These are phyloP conservation scores for Caenorhabditis uteleia DNA, from an alignment of 2,888 invertebrate genomes.

Conservation along the genomic window DNA sequence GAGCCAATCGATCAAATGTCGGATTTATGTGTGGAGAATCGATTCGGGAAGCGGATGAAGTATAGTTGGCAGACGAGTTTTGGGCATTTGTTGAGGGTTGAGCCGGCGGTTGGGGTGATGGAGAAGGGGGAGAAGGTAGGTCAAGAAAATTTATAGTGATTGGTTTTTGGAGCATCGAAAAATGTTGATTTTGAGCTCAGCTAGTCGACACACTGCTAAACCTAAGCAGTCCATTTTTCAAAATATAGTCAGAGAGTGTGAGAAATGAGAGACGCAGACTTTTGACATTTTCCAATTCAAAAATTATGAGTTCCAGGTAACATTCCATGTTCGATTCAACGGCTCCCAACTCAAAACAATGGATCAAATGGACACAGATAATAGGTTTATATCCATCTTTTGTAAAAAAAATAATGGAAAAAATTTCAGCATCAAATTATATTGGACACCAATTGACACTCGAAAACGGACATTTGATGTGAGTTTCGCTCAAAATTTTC, in stretches of 20 bases:
- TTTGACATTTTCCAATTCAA: background rate
- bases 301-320: conserved; percentile 5
- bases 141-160: too few species aligned
- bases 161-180: too few species aligned
- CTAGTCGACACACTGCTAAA: too few species aligned
- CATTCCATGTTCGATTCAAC: conserved; percentile 20
- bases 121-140: conserved; percentile 16
- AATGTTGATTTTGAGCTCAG: too few species aligned
- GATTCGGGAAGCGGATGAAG: conserved; percentile 16
- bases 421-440: conserved; percentile 13
- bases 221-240: too few species aligned
- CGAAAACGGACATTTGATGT: conserved; percentile 26
- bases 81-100: conserved; percentile 9
- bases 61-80: conserved; percentile 32
- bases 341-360: conserved; percentile 15
- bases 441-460: conserved; percentile 18
- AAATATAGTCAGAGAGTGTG: too few species aligned
- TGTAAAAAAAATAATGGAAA: background rate
- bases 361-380: conserved; percentile 25
- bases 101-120: conserved; percentile 12
- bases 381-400: background rate
- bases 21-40: conserved; percentile 10
- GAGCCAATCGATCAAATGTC: conserved; percentile 18
- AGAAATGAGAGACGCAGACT: background rate
- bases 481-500: too few species aligned